phyloP scores from a whole-genome alignment of 2,113 vertebrate species.

The Thalassarche chlororhynchos region DNA sequence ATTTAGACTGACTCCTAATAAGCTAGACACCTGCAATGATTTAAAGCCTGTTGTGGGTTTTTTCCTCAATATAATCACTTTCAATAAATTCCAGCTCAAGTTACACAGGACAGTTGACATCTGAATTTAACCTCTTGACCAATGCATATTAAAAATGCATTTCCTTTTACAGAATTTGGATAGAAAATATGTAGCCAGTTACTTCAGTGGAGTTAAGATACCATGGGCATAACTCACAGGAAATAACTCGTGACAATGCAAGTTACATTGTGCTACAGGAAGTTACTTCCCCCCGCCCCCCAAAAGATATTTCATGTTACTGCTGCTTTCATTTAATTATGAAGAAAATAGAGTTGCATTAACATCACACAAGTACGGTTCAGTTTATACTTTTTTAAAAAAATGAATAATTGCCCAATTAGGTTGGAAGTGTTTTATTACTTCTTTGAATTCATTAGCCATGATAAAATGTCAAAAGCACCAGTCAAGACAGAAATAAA shows the following conservation, averaged over 20 bases:
- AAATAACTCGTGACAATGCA: background rate
- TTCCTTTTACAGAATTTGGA: background rate
- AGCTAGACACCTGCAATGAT: background rate
- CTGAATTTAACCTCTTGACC: background rate
- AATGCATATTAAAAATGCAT: background rate
- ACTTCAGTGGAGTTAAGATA: background rate
- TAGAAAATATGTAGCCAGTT: background rate
- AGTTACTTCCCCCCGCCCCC: background rate
- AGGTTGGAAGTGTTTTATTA: constrained; percentile 74
- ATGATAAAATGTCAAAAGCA: constrained; percentile 72
- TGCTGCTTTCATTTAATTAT: constrained; percentile 53
- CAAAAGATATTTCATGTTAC: background rate
- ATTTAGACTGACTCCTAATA: background rate
- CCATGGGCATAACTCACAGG: background rate
- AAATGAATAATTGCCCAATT: constrained; percentile 53
- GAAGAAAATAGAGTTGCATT: background rate
- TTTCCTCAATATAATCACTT: background rate
- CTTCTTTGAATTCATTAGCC: constrained; percentile 72
- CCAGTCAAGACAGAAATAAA: constrained; percentile 79
- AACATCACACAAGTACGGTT: background rate
- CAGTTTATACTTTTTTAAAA: background rate
- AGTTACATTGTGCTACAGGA: background rate
- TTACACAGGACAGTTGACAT: background rate
- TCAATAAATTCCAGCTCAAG: background rate
- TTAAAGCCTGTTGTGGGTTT: background rate